Percentiles rank a stretch among this genome's conserved stretches.
These are phyloP conservation scores for Onychomys leucogaster DNA, from an alignment of 2,797 vertebrate species.

Conservation along the genomic window DNA sequence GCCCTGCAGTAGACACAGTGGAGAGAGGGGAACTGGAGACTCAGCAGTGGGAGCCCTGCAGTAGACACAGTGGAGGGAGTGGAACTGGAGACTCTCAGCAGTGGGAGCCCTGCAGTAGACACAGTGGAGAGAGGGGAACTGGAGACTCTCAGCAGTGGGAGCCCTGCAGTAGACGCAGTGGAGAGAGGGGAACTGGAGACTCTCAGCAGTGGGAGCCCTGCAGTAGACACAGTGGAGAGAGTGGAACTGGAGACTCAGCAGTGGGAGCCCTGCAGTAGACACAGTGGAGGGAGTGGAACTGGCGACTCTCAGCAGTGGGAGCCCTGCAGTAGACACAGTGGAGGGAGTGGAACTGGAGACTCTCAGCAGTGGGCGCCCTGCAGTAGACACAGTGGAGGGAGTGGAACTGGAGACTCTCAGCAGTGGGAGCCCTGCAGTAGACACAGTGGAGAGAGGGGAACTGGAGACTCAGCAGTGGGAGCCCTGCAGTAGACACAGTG, in stretches of 20 bases:
- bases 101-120: not conserved
- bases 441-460: not conserved
- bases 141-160: not conserved
- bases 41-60: not conserved
- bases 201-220: not conserved
- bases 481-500: not conserved
- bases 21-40: not conserved
- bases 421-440: not conserved
- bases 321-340: not conserved
- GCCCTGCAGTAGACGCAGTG: not conserved
- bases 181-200: not conserved
- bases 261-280: too few species aligned
- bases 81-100: not conserved
- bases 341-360: not conserved
- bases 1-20: accelerated
- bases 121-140: not conserved
- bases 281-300: not conserved
- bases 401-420: not conserved
- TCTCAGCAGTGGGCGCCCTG: not conserved
- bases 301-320: not conserved
- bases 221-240: not conserved
- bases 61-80: not conserved
- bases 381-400: not conserved
- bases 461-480: not conserved
- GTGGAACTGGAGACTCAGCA: not conserved